phyloP scores from a whole-genome alignment of 2,888 invertebrate genomes.

The Lottia scabra region DNA sequence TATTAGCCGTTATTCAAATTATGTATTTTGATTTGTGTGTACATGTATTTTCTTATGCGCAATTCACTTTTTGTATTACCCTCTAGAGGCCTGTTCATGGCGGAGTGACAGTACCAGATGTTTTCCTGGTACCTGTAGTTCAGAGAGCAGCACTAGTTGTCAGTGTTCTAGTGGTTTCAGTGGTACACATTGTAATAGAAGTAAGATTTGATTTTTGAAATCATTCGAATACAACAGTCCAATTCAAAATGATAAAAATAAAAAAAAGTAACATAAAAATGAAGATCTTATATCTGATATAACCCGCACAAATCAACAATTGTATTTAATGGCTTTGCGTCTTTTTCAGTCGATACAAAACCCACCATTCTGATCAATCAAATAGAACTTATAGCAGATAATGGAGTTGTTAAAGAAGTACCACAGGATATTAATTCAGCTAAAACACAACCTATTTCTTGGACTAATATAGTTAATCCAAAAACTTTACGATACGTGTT shows the following conservation, averaged over 20 bases:
- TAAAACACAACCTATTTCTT: neutral
- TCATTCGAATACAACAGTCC: no score
- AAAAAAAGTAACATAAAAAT: no score
- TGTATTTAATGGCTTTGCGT: no score
- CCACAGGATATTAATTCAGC: conserved; percentile 2
- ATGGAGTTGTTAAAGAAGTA: neutral
- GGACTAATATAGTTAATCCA: conserved; percentile 15
- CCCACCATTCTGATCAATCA: conserved; percentile 8
- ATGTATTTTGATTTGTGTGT: no score
- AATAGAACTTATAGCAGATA: neutral
- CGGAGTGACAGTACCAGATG: conserved; percentile 30
- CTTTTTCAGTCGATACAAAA: neutral
- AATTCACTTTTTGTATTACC: neutral
- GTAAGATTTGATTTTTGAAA: conserved; percentile 12
- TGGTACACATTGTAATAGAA: conserved; percentile 23
- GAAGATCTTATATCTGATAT: no score
- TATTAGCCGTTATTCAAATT: no score
- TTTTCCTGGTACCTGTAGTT: conserved; percentile 27
- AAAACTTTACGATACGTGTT: conserved; percentile 2
- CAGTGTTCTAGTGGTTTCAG: conserved; percentile 20
- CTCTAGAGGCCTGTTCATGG: conserved; percentile 34
- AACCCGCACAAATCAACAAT: no score
- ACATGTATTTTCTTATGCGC: no score
- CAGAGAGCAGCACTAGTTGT: conserved; percentile 16
- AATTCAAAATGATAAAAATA: no score